A percentile compares a stretch with the other conserved stretches of the same genome.
Conservation (phyloP, 2,113 vertebrate genomes). For the Phrynocephalus versicolor region DNA sequence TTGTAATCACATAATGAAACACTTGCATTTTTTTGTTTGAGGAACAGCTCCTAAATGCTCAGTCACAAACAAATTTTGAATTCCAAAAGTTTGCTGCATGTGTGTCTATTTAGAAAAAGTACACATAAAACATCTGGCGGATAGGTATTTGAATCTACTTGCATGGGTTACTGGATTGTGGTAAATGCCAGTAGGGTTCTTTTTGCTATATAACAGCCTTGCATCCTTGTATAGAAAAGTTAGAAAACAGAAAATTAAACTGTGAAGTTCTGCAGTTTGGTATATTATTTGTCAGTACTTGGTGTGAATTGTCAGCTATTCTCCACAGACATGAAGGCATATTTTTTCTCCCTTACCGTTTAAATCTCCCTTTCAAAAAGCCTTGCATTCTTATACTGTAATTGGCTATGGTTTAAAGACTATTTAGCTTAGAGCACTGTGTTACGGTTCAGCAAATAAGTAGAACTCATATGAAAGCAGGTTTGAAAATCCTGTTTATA, state of each 20-base stretch:
- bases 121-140: neutral
- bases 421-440: neutral
- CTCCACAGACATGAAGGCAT: too few species aligned
- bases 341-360: neutral
- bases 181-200: neutral
- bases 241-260: neutral
- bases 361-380: constrained; percentile 6
- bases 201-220: neutral
- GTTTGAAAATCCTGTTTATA: neutral
- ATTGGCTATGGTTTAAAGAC: constrained; percentile 1
- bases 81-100: neutral
- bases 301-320: neutral
- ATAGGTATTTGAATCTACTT: neutral
- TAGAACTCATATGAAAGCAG: constrained; percentile 11
- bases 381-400: neutral
- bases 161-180: neutral
- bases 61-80: constrained; percentile 2
- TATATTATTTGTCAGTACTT: constrained; percentile 20
- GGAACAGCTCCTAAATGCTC: neutral
- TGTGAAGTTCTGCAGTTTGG: neutral
- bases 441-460: neutral
- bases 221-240: constrained; percentile 2
- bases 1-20: neutral
- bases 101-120: neutral
- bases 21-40: neutral